A percentile compares a stretch with the other conserved stretches of the same genome.
Conservation (phyloP, 53 echinoderm and acorn worm species). For the Luidia sarsii region DNA sequence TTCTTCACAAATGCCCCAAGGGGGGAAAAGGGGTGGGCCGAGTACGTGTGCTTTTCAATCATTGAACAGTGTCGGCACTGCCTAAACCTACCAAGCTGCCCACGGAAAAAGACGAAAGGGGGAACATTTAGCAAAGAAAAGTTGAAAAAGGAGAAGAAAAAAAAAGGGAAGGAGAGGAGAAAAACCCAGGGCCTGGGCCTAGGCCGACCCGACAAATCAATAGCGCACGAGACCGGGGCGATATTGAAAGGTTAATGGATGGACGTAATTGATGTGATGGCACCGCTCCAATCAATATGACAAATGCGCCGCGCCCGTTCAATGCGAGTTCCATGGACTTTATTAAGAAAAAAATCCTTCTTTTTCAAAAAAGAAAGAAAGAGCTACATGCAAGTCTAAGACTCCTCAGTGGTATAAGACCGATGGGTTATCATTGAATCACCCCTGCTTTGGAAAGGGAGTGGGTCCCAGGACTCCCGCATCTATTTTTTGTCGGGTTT, state of each 20-base stretch:
- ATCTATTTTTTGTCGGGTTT: too few relatives aligned
- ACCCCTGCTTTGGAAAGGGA: too few relatives aligned
- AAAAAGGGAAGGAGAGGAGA: too few relatives aligned
- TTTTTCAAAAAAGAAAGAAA: too few relatives aligned
- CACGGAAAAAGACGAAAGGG: background rate
- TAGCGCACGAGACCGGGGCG: constrained; percentile 55
- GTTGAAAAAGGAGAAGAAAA: too few relatives aligned
- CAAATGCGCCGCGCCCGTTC: constrained; percentile 55
- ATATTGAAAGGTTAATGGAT: constrained; percentile 62
- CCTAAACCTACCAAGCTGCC: too few relatives aligned
- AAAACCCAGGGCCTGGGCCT: too few relatives aligned
- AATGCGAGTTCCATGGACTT: constrained; percentile 48
- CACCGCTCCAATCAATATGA: constrained; percentile 63
- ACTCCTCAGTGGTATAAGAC: background rate
- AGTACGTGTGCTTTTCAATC: constrained; percentile 42
- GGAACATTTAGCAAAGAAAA: too few relatives aligned
- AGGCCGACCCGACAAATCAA: constrained; percentile 48
- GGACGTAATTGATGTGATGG: constrained; percentile 68
- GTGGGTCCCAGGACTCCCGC: too few relatives aligned
- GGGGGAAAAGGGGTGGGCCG: constrained; percentile 6
- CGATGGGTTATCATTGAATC: too few relatives aligned
- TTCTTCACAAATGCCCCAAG: constrained; percentile 13
- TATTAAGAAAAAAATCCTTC: constrained; percentile 1
- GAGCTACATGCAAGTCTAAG: too few relatives aligned
- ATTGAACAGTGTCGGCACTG: constrained; percentile 34